Percentiles rank a stretch among this genome's conserved stretches.
phyloP scores from a whole-genome alignment of 2,113 vertebrate species.

The Vicugna pacos region DNA sequence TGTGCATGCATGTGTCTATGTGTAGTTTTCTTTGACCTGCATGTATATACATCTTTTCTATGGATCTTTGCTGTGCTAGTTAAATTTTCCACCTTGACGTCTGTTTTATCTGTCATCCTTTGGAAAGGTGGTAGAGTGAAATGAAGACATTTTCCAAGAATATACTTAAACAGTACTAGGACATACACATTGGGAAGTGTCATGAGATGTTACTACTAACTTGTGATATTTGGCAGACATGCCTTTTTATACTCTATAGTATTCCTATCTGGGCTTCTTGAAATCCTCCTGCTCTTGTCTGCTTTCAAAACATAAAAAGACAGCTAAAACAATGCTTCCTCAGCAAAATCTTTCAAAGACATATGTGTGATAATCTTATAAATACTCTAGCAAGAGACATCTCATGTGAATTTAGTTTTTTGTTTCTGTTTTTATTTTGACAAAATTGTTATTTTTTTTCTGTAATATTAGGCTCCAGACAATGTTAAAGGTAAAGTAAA shows the following conservation, averaged over 20 bases:
- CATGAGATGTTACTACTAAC: neutral
- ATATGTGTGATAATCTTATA: neutral
- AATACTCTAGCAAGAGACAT: neutral
- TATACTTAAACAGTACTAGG: neutral
- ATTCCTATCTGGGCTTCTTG: neutral
- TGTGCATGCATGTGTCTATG: no score
- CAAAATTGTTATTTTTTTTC: neutral
- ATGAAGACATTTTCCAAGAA: neutral
- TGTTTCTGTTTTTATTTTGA: neutral
- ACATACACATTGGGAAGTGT: neutral
- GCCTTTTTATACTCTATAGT: neutral
- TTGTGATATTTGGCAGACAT: neutral
- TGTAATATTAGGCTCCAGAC: neutral
- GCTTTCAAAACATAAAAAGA: slow-evolving; percentile 26
- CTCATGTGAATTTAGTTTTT: neutral
- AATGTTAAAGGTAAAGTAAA: neutral
- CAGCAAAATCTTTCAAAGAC: slow-evolving; percentile 4
- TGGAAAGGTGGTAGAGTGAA: neutral
- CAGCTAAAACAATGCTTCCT: slow-evolving; percentile 26
- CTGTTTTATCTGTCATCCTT: neutral
- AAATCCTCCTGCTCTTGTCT: neutral
- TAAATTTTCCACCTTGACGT: neutral
- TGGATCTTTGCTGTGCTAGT: neutral
- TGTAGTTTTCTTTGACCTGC: neutral
- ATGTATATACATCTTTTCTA: neutral